Evolutionary conservation across 1,140 invertebrate species (phyloP).

Genomic region (Caerostris darwini): DNA sequence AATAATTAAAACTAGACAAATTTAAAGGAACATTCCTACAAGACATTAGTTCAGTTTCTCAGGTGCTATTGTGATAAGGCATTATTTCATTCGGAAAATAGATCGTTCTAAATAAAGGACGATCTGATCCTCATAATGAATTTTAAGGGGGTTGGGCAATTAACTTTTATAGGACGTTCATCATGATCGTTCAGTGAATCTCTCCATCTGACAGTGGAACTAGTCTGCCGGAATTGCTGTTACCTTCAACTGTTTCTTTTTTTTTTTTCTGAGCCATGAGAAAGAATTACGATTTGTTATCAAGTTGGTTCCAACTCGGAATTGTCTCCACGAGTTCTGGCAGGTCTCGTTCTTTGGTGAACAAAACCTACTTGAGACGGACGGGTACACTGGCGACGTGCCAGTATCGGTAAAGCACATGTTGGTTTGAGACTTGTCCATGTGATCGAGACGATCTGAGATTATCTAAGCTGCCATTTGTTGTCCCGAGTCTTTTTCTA

Average conservation of each 20-base stretch:
- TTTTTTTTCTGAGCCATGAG: slow-evolving; percentile 28
- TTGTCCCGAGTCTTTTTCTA: background rate
- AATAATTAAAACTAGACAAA: too few species aligned
- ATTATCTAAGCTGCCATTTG: slow-evolving; percentile 23
- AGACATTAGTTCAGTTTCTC: too few species aligned
- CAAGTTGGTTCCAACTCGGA: background rate
- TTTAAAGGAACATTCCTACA: too few species aligned
- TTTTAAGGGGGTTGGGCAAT: slow-evolving; percentile 49
- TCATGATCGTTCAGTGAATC: slow-evolving; percentile 2
- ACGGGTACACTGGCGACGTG: background rate
- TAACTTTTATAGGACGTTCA: slow-evolving; percentile 42
- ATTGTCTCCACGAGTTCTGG: slow-evolving; percentile 22
- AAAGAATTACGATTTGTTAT: slow-evolving; percentile 53
- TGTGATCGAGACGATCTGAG: slow-evolving; percentile 37
- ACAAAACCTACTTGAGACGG: slow-evolving; percentile 9
- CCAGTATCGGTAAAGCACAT: background rate
- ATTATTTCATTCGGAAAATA: background rate
- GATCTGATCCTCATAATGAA: background rate
- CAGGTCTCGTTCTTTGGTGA: slow-evolving; percentile 34
- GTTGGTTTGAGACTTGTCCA: slow-evolving; percentile 7
- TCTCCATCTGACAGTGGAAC: slow-evolving; percentile 35
- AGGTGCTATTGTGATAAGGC: too few species aligned
- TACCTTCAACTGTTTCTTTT: slow-evolving; percentile 31
- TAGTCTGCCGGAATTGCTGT: slow-evolving; percentile 21
- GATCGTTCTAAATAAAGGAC: slow-evolving; percentile 43